Evolutionary conservation across 2,113 vertebrate species (phyloP), one percentile per base, ranked within the genome.

Genomic region (Argyrosomus japonicus): DNA sequence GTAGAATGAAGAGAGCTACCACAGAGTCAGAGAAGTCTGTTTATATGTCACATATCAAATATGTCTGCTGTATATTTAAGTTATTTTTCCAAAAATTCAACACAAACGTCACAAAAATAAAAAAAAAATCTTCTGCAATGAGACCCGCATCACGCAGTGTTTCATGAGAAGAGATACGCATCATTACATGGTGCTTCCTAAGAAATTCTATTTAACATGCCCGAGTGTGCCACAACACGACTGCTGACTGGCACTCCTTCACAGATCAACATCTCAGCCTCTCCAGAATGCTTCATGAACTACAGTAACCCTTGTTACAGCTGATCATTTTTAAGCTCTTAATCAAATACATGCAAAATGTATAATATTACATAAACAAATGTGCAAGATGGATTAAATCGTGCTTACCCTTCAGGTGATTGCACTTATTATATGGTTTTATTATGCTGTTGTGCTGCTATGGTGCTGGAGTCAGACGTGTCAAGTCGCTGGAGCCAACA

Each of bases 391-490:
- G 6, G 15, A 40, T 25, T n/a, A 21, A 32, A 9, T 45, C 47
- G 11, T 6, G 23, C 23, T 45, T 53, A 9, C 10, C 43, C 23
- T n/a, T 43, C 58, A 25, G 21, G 25, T 32, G 23, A 77, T 43
- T 81, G 56, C 27, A 56, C 51, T 53, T 76, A 64, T 50, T 53
- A 48, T 64, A 17, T 25, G 48, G 57, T 50, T 82, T 82, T 77
- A 77, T 60, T 36, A 21, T 82, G 62, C 64, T 87, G 67, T 72
- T 53, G 6, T 68, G 89, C 81, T 82, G 76, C 81, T 51, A 83
- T 87, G 85, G 79, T 53, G 58, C 48, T 40, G 10, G n/a, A 61
- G 29, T 51, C 58, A 18, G 18, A n/a, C 51, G 19, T 19, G 45
- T 56, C 53, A 50, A 72, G 74, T 17, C 18, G 14, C 43, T 4